phyloP scores from a whole-genome alignment of 2,113 vertebrate genomes.

The Chelonoidis abingdonii region DNA sequence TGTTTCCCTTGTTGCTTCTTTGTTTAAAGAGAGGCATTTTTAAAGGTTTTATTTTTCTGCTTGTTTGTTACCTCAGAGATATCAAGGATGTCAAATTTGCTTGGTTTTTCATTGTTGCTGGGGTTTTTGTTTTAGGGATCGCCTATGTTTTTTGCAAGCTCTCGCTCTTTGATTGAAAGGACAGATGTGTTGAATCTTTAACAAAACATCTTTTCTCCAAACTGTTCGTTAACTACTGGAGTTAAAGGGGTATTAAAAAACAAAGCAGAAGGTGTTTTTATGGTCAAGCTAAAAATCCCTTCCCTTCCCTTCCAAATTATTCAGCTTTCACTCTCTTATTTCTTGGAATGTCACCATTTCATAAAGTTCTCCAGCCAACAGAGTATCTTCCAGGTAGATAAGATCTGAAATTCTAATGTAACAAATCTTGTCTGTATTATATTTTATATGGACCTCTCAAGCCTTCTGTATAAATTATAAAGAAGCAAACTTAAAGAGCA shows the following conservation, averaged over 20 bases:
- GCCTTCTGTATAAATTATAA: neutral
- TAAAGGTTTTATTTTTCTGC: neutral
- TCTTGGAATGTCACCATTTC: neutral
- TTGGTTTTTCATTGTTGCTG: neutral
- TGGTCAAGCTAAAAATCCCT: neutral
- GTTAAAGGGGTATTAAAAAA: neutral
- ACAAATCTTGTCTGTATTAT: neutral
- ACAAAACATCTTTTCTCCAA: neutral
- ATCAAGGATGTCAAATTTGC: neutral
- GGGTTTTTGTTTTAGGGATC: neutral
- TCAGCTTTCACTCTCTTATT: neutral
- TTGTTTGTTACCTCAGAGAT: neutral
- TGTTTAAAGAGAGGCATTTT: neutral
- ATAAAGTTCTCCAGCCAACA: neutral
- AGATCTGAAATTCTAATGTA: neutral
- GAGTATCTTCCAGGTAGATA: neutral
- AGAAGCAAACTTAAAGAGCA: neutral
- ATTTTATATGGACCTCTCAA: neutral
- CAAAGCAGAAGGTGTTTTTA: neutral
- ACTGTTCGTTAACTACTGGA: neutral
- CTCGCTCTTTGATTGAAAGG: neutral
- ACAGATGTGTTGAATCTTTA: neutral
- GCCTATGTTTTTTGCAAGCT: neutral
- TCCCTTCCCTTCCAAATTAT: neutral
- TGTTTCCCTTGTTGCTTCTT: neutral